Conservation (phyloP, 37 sponge, comb jelly and placozoan species). For the Hexactinellida sp. region DNA sequence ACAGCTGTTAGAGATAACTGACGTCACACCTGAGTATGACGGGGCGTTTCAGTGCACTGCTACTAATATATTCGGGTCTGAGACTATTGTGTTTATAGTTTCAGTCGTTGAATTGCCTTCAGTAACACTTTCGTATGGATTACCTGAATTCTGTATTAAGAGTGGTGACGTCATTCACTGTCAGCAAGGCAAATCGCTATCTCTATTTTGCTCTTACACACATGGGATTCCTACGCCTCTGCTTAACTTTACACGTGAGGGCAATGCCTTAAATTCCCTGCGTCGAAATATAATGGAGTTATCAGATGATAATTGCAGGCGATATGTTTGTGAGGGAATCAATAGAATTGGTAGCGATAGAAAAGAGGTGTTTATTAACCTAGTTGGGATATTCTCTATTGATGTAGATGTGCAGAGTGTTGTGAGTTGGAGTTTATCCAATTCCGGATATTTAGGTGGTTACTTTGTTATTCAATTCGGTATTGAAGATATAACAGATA, state of each 20-base stretch:
- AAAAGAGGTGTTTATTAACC: background rate
- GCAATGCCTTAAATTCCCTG: background rate
- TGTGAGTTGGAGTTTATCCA: background rate
- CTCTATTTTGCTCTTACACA: background rate
- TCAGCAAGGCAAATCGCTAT: background rate
- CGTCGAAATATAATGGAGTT: background rate
- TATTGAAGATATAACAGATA: background rate
- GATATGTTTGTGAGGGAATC: background rate
- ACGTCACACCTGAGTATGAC: background rate
- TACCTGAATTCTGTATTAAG: background rate
- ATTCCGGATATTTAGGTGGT: background rate
- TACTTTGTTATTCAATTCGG: background rate
- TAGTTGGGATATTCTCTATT: background rate
- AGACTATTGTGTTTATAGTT: background rate
- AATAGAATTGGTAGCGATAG: background rate
- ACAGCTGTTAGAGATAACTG: background rate
- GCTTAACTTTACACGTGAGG: background rate
- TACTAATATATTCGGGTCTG: background rate
- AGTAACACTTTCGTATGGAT: background rate
- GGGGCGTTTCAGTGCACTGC: background rate
- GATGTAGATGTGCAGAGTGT: background rate
- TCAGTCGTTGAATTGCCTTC: background rate
- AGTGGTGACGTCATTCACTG: background rate
- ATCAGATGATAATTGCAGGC: background rate
- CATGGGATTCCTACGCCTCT: background rate